phyloP scores from a whole-genome alignment of 2,797 vertebrate genomes.

The Prionace glauca region DNA sequence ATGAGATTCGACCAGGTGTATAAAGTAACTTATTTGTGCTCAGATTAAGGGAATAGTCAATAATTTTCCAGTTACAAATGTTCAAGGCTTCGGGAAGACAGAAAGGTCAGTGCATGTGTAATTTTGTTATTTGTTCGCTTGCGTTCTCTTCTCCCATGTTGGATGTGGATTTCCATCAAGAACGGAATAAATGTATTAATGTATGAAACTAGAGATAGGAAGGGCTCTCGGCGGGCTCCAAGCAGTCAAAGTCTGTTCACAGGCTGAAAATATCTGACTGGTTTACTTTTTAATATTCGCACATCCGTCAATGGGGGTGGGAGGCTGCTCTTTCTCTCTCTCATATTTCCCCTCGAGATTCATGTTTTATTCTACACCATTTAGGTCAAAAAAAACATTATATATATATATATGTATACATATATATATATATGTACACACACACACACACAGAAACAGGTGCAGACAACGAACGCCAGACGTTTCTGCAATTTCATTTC shows the following conservation, averaged over 20 bases:
- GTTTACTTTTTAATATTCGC: conserved; percentile 11
- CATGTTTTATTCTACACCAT: not conserved
- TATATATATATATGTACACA: too few species aligned
- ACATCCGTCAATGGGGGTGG: not conserved
- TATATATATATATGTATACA: not conserved
- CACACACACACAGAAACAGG: conserved; percentile 2
- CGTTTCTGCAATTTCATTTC: conserved; percentile 19
- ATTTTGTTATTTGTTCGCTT: not conserved
- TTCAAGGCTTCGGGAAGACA: not conserved
- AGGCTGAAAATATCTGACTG: not conserved
- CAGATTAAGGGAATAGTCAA: not conserved
- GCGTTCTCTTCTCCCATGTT: not conserved
- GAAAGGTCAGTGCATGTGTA: not conserved
- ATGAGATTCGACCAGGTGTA: not conserved
- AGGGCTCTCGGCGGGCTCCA: not conserved
- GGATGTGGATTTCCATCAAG: not conserved
- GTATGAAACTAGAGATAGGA: not conserved
- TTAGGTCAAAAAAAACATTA: not conserved
- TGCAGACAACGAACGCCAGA: conserved; percentile 20
- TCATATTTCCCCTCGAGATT: not conserved
- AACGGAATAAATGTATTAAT: not conserved
- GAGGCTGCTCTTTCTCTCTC: not conserved
- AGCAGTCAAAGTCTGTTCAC: not conserved
- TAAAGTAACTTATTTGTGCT: not conserved
- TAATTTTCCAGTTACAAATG: not conserved